These are phyloP conservation scores for Piscicola geometra DNA, from an alignment of 2,888 invertebrate species.

Conservation along the genomic window DNA sequence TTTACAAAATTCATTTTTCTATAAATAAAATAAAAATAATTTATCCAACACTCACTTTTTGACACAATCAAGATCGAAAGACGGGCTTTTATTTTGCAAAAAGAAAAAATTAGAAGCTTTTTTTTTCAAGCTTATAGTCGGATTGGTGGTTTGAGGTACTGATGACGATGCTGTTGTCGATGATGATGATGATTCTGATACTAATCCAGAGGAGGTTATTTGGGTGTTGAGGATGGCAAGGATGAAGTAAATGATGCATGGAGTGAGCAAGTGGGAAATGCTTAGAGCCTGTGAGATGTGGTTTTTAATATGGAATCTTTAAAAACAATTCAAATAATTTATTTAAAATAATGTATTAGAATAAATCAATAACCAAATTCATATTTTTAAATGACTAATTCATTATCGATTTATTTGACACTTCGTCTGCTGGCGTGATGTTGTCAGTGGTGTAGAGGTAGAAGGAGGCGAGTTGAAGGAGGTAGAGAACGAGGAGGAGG, in stretches of 20 bases:
- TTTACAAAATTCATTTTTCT: no score
- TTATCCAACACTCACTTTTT: not conserved
- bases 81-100: not conserved
- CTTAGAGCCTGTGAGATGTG: slow-evolving; percentile 48
- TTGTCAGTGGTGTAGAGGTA: slow-evolving; percentile 28
- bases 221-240: slow-evolving; percentile 75
- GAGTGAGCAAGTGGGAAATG: slow-evolving; percentile 66
- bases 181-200: slow-evolving; percentile 18
- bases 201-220: slow-evolving; percentile 56
- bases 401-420: no score
- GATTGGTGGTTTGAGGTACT: not conserved
- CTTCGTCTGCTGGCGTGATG: slow-evolving; percentile 18
- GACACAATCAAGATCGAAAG: not conserved
- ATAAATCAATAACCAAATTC: not conserved
- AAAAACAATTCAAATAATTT: not conserved
- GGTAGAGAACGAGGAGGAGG: slow-evolving; percentile 32
- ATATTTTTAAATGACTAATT: no score
- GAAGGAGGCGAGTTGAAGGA: slow-evolving; percentile 20
- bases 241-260: slow-evolving; percentile 69
- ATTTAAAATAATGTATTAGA: slow-evolving; percentile 4
- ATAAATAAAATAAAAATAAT: no score
- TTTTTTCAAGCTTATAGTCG: not conserved
- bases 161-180: not conserved
- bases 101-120: not conserved
- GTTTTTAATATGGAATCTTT: not conserved